Percentiles rank a stretch among this genome's conserved stretches.
Evolutionary conservation across 2,797 vertebrate genomes (phyloP).

Genomic region (Galaxias olidus): DNA sequence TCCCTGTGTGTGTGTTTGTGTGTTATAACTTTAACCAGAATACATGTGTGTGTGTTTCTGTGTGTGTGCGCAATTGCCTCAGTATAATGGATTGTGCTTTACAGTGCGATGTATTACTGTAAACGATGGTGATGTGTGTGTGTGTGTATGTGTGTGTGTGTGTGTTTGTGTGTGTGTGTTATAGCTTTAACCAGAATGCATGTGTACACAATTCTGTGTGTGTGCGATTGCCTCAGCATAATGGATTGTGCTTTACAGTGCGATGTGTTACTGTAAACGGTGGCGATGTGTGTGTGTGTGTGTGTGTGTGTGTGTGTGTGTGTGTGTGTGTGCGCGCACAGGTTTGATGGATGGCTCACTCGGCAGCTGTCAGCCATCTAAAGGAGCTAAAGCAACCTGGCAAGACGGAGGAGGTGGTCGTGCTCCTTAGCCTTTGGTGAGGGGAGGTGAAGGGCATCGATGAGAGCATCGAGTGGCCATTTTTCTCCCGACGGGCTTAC

Average conservation of each 20-base stretch:
- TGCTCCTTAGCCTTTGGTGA: slow-evolving; percentile 66
- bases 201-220: too few relatives aligned
- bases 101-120: too few relatives aligned
- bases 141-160: not conserved
- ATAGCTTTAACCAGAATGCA: too few relatives aligned
- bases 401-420: slow-evolving; percentile 65
- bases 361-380: slow-evolving; percentile 53
- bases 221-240: not conserved
- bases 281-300: slow-evolving; percentile 13
- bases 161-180: too few relatives aligned
- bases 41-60: slow-evolving; percentile 5
- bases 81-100: too few relatives aligned
- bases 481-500: slow-evolving; percentile 64
- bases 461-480: slow-evolving; percentile 64
- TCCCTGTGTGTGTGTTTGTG: slow-evolving; percentile 10
- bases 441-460: slow-evolving; percentile 74
- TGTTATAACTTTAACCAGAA: too few relatives aligned
- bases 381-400: slow-evolving; percentile 67
- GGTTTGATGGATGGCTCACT: slow-evolving; percentile 67
- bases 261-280: slow-evolving; percentile 23
- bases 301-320: slow-evolving; percentile 29
- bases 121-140: too few relatives aligned
- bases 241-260: not conserved
- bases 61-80: too few relatives aligned
- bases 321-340: slow-evolving; percentile 34